Conservation (phyloP, 2,797 vertebrate genomes). For the Scyliorhinus canicula region DNA sequence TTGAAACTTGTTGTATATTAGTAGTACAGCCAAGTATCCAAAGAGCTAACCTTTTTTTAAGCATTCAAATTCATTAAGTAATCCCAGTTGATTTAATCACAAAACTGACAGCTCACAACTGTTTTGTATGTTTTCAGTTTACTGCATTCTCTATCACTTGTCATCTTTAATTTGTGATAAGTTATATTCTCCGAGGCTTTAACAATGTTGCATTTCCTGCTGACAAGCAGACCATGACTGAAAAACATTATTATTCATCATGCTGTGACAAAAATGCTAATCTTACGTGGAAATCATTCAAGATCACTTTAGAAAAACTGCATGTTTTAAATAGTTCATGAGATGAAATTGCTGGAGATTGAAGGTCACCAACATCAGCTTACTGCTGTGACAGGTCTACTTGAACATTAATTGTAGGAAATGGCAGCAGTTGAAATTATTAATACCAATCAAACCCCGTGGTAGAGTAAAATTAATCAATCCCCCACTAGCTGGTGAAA, state of each 20-base stretch:
- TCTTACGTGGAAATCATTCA: conserved; percentile 36
- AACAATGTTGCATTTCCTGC: conserved; percentile 44
- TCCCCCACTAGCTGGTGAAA: not conserved
- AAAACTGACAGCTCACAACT: not conserved
- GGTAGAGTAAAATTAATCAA: conserved; percentile 40
- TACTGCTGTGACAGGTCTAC: not conserved
- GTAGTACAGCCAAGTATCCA: not conserved
- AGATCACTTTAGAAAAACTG: conserved; percentile 39
- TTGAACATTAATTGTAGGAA: conserved; percentile 37
- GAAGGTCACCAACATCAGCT: conserved; percentile 41
- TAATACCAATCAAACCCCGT: not conserved
- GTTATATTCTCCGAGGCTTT: conserved; percentile 40
- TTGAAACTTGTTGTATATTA: not conserved
- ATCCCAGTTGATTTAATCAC: not conserved
- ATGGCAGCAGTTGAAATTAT: conserved; percentile 10
- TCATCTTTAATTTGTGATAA: not conserved
- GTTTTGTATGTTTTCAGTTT: not conserved
- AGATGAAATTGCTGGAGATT: conserved; percentile 42
- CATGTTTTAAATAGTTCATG: not conserved
- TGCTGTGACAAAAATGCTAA: conserved; percentile 19
- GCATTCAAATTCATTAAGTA: not conserved
- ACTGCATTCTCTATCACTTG: not conserved
- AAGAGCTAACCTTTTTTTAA: not conserved
- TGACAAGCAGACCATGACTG: conserved; percentile 42
- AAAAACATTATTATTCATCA: conserved; percentile 25